Percentiles rank a stretch among this genome's conserved stretches.
Conservation (phyloP, 2,888 invertebrate genomes). For the Cerastis leucographa region DNA sequence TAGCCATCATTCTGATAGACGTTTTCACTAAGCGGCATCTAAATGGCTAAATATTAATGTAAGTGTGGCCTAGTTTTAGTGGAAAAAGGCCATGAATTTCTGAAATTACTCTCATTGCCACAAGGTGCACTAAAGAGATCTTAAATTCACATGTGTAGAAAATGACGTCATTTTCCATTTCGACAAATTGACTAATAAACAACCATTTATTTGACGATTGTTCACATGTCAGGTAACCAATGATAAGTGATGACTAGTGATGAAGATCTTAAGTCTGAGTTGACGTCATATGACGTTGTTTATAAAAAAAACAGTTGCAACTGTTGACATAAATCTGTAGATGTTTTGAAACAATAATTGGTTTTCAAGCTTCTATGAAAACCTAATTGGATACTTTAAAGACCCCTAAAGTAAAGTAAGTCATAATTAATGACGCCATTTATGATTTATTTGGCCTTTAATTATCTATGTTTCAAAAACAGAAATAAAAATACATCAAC, state of each 20-base stretch:
- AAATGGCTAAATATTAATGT: background rate
- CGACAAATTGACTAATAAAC: constrained; percentile 11
- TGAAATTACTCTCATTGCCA: background rate
- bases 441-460: background rate
- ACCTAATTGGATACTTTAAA: background rate
- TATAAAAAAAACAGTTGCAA: constrained; percentile 13
- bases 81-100: background rate
- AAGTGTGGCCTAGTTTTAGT: background rate
- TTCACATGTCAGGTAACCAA: background rate
- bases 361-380: constrained; percentile 1
- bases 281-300: constrained; percentile 3
- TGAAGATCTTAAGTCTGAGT: background rate
- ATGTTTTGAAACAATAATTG: constrained; percentile 7
- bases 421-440: background rate
- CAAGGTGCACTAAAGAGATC: background rate
- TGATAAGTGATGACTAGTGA: background rate
- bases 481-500: background rate
- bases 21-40: background rate
- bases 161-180: background rate
- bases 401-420: background rate
- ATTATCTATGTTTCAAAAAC: background rate
- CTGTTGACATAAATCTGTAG: constrained; percentile 41
- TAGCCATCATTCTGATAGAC: background rate
- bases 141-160: constrained; percentile 2
- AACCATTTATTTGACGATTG: background rate